Evolutionary conservation across 1,140 invertebrate species (phyloP), one percentile per base, ranked within the genome.

Genomic region (Ephestia elutella): DNA sequence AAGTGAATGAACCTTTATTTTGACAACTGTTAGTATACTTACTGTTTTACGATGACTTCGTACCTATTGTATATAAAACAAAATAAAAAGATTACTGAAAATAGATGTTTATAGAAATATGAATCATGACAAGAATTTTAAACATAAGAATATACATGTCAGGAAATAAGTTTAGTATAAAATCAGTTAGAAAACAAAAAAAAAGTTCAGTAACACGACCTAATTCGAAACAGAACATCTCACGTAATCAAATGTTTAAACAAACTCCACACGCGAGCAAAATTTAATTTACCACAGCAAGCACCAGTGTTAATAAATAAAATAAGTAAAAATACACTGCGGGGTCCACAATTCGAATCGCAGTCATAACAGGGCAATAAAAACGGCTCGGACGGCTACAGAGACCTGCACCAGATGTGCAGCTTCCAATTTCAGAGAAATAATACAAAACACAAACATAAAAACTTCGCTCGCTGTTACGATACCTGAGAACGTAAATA

Each of bases 341-440:
- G 58, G 58, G 49, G 50, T 25, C 61, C 59, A 49, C 63, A 57
- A 61, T 71, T 77, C 75, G 69, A 63, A 78, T 74, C 81, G 80
- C 78, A 82, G 73, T 80, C 77, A 81, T 81, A 85, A 81, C 82
- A 81, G 71, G 63, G 70, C 70, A 75, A 82, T 85, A 84, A 84
- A 82, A 71, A 53, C 61, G 57, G 50, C 63, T 21, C 48, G 66
- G 56, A 59, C 54, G 44, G 49, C 59, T 15, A 44, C 38, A 15
- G 38, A 8, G 57, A 54, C 65, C 62, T 73, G 76, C 73, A 75
- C 67, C 81, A 83, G 73, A 75, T 83, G 78, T 73, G 81, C 70
- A 70, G 68, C 71, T 63, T 75, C 71, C 73, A 74, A 78, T 82
- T 82, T 77, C 75, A 78, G 66, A 76, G 70, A 70, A 82, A 79